Evolutionary conservation across 1,140 invertebrate species (phyloP).

Genomic region (Lucilia cuprina): DNA sequence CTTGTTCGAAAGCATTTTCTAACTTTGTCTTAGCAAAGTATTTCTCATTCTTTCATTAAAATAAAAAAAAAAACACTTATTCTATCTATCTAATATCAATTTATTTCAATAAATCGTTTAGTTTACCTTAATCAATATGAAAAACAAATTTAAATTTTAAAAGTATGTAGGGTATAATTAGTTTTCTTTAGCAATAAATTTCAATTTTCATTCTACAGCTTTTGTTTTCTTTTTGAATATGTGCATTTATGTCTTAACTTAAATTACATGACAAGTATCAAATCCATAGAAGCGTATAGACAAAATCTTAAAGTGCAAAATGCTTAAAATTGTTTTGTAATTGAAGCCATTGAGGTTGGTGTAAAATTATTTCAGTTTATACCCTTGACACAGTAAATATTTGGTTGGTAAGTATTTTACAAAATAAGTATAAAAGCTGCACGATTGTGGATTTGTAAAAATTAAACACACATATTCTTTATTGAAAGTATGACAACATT

Average conservation of each 20-base stretch:
- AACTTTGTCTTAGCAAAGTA: too few species aligned
- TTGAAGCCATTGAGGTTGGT: constrained; percentile 25
- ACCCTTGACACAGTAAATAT: constrained; percentile 26
- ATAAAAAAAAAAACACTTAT: too few species aligned
- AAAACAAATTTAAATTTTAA: too few species aligned
- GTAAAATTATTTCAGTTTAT: constrained; percentile 21
- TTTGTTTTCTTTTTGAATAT: background rate
- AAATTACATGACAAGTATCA: background rate
- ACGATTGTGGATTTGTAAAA: background rate
- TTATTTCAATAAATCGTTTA: too few species aligned
- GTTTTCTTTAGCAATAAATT: background rate
- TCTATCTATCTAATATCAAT: too few species aligned
- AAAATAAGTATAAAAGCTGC: background rate
- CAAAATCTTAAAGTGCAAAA: constrained; percentile 10
- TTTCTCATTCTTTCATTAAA: too few species aligned
- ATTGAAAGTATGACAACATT: too few species aligned
- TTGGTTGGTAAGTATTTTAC: background rate
- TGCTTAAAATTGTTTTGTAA: constrained; percentile 26
- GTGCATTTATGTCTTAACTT: background rate
- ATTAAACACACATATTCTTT: too few species aligned
- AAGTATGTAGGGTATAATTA: background rate
- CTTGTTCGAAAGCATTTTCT: too few species aligned
- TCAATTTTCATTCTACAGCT: background rate
- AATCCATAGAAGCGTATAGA: background rate
- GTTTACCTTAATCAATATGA: too few species aligned